These are phyloP conservation scores for Recurvirostra avosetta DNA, from an alignment of 2,113 vertebrate species.

Conservation along the genomic window DNA sequence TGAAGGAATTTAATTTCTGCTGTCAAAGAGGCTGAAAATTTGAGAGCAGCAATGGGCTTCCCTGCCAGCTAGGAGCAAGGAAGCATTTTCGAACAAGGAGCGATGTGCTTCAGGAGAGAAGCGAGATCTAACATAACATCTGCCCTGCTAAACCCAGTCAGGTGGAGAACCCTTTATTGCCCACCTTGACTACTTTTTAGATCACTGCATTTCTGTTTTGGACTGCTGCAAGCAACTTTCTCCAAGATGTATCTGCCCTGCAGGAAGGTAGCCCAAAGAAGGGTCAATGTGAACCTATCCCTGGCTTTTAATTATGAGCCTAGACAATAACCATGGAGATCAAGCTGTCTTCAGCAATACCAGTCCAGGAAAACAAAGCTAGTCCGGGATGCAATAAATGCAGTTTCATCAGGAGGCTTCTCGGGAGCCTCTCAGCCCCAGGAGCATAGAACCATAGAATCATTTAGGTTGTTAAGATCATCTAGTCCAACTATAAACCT, in stretches of 20 bases:
- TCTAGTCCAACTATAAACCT: background rate
- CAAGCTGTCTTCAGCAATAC: rapidly evolving
- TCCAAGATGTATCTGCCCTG: background rate
- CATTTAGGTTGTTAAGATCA: background rate
- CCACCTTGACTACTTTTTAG: background rate
- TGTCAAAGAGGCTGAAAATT: background rate
- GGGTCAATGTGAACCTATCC: background rate
- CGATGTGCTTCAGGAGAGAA: background rate
- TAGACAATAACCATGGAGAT: background rate
- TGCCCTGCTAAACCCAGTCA: background rate
- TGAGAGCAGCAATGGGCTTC: background rate
- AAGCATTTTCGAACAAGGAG: background rate
- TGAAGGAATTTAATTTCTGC: background rate
- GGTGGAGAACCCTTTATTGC: background rate
- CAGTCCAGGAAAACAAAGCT: background rate
- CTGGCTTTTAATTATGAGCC: background rate
- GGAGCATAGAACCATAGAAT: background rate
- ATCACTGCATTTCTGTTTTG: background rate
- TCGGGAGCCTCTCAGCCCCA: background rate
- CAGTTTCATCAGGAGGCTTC: background rate
- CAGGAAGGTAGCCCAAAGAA: background rate
- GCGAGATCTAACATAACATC: background rate
- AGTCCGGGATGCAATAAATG: background rate
- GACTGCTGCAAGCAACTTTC: background rate
- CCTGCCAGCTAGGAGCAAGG: background rate